phyloP scores from a whole-genome alignment of 1,140 invertebrate genomes.

The Charaxes varanes region DNA sequence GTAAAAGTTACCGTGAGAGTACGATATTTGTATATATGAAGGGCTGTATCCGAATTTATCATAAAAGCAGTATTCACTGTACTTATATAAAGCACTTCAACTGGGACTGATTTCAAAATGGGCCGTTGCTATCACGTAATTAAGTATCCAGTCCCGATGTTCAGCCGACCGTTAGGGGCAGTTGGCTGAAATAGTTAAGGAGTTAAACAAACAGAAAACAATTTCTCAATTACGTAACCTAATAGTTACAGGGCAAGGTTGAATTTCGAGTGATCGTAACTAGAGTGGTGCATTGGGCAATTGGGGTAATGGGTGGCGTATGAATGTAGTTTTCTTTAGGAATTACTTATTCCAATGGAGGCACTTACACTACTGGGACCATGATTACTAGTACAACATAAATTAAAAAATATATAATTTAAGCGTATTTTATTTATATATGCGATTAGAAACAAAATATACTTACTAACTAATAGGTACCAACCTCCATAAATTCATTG shows the following conservation, averaged over 20 bases:
- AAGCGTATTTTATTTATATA: no score
- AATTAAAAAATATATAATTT: no score
- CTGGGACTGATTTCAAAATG: constrained; percentile 23
- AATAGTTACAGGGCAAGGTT: neutral
- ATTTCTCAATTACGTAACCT: constrained; percentile 17
- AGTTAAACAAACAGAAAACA: constrained; percentile 21
- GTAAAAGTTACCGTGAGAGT: no score
- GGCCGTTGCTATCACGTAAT: constrained; percentile 39
- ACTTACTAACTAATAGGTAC: no score
- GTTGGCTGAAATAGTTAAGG: constrained; percentile 28
- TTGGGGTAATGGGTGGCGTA: constrained; percentile 36
- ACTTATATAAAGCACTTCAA: constrained; percentile 18
- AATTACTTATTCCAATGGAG: no score
- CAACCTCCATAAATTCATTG: no score
- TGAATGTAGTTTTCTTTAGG: constrained; percentile 38
- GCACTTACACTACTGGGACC: constrained; percentile 12
- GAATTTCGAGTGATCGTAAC: constrained; percentile 4
- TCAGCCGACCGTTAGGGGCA: constrained; percentile 34
- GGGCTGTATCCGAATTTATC: no score
- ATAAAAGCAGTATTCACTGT: constrained; percentile 13
- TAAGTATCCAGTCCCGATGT: constrained; percentile 34
- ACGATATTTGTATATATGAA: no score
- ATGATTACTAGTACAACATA: no score
- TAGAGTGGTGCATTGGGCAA: constrained; percentile 24
- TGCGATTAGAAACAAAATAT: no score